A percentile compares a stretch with the other conserved stretches of the same genome.
Evolutionary conservation across 1,140 invertebrate genomes (phyloP).

Genomic region (Hesperophylax magnus): DNA sequence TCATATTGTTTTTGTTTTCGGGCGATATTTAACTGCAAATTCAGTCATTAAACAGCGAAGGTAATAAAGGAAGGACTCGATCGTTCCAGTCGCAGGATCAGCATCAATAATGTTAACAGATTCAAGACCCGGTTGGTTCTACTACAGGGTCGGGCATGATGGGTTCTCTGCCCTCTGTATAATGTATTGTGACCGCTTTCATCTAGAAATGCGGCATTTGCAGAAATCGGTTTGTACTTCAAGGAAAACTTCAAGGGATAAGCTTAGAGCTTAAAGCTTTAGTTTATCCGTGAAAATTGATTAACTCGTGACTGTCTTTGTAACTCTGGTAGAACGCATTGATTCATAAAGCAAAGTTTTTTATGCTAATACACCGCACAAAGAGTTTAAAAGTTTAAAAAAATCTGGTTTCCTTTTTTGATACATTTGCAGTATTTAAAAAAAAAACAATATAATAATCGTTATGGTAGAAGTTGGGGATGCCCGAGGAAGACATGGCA

Average conservation of each 20-base stretch:
- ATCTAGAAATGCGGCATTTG: not conserved
- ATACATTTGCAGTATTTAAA: too few species aligned
- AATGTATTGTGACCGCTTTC: not conserved
- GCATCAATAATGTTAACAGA: not conserved
- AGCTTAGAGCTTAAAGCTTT: not conserved
- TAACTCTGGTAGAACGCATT: not conserved
- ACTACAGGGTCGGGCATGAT: not conserved
- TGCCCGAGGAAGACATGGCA: too few species aligned
- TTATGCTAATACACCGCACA: too few species aligned
- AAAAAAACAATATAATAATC: too few species aligned
- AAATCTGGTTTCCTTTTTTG: too few species aligned
- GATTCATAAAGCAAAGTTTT: not conserved
- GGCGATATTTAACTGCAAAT: not conserved
- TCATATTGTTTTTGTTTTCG: constrained; percentile 5
- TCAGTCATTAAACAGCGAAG: not conserved
- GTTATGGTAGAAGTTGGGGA: too few species aligned
- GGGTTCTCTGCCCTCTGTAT: not conserved
- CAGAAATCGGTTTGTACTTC: not conserved
- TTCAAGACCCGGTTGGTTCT: constrained; percentile 6
- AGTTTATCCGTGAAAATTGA: constrained; percentile 7
- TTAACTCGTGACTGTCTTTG: constrained; percentile 13
- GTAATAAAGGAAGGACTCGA: constrained; percentile 3
- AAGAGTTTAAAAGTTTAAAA: too few species aligned
- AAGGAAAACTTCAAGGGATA: constrained; percentile 12
- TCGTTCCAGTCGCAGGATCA: not conserved